phyloP scores from a whole-genome alignment of 1,140 invertebrate species.

The Aphelenchoides fujianensis region DNA sequence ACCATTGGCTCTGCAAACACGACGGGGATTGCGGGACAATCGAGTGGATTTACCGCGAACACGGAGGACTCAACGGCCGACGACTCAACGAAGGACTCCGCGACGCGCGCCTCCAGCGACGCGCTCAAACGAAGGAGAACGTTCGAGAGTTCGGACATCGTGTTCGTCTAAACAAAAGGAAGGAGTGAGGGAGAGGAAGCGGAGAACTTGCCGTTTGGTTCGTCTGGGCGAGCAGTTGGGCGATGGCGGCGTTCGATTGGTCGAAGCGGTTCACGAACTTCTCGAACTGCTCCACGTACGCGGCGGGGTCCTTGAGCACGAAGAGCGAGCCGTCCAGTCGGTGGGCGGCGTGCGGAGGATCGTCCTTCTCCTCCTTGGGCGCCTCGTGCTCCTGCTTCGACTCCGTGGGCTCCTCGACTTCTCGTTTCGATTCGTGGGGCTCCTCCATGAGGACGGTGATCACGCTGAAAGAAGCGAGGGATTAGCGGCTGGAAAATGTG shows the following conservation, averaged over 20 bases:
- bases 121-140: background rate
- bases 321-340: too few relatives aligned
- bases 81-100: too few relatives aligned
- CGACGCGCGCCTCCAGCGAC: background rate
- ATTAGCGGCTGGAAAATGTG: background rate
- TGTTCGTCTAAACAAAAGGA: background rate
- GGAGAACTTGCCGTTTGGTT: background rate
- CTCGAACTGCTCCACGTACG: background rate
- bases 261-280: background rate
- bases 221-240: background rate
- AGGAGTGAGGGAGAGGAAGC: background rate
- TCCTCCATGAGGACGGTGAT: background rate
- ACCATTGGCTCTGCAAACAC: too few relatives aligned
- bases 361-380: too few relatives aligned
- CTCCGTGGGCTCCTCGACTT: too few relatives aligned
- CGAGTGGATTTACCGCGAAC: too few relatives aligned
- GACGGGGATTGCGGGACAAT: too few relatives aligned
- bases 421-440: background rate
- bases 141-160: background rate
- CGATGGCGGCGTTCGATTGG: background rate
- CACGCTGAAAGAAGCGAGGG: background rate
- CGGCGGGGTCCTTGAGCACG: too few relatives aligned
- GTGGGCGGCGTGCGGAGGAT: too few relatives aligned
- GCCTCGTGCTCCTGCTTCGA: too few relatives aligned
- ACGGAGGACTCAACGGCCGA: too few relatives aligned